Evolutionary conservation across 1,140 invertebrate genomes (phyloP), one percentile per base, ranked within the genome.

Genomic region (Andricus grossulariae): DNA sequence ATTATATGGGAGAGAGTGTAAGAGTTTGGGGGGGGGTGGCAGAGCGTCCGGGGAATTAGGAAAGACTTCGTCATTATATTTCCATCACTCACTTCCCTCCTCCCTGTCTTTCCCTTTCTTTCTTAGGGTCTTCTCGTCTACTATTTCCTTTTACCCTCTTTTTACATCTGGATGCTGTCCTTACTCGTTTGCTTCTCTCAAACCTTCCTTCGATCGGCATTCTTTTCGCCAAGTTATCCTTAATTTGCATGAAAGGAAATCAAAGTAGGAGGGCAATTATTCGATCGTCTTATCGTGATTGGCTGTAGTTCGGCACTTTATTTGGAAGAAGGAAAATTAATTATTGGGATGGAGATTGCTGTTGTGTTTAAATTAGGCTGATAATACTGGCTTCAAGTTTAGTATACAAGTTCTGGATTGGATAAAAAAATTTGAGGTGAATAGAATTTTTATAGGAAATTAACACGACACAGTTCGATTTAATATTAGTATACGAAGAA

Each of bases 61-160:
- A 80, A 80, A 84, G 77, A 73, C 80, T 79, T 80, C 82, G 81
- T 87, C 83, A 84, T 87, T 86, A 85, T 86, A 85, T 85, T 85
- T 80, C 80, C 83, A 86, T 86, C 80, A 86, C 83, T 85, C 85
- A 85, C 75, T 80, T 45, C 71, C 75, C 79, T 80, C 72, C 55
- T 78, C 76, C 60, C 71, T 60, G 50, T 75, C 54, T 21, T 15
- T 52, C 39, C 73, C 57, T 73, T 77, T 16, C 74, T 75, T 79
- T 54, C 57, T 70, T 52, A 72, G 3, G 6, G 16, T 52, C n/a
- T 75, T 45, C 39, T 74, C 57, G 50, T 55, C 57, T 57, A 55
- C 18, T 60, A 73, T 76, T 74, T 50, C 77, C 72, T 75, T 80
- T 45, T 79, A 77, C 75, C 75, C 74, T 79, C 77, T 73, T 73